These are phyloP conservation scores for Synanthedon formicaeformis DNA, from an alignment of 2,888 invertebrate genomes.

Conservation along the genomic window DNA sequence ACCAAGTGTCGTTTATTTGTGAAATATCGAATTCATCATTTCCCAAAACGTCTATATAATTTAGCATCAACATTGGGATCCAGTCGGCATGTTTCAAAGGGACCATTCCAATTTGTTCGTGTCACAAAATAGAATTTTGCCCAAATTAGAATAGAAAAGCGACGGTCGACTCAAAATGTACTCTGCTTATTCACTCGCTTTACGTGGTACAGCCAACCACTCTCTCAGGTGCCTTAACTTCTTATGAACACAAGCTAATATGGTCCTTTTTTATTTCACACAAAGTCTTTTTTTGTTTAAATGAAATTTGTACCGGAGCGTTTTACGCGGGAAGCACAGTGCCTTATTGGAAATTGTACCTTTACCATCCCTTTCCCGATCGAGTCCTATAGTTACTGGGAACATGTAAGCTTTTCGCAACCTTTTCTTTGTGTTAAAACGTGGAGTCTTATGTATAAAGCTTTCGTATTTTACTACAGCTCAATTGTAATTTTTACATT, in stretches of 20 bases:
- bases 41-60: background rate
- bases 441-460: conserved; percentile 37
- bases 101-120: conserved; percentile 44
- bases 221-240: background rate
- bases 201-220: conserved; percentile 17
- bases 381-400: conserved; percentile 15
- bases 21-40: background rate
- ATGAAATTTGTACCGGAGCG: background rate
- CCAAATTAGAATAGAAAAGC: conserved; percentile 42
- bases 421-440: conserved; percentile 39
- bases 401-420: conserved; percentile 36
- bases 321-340: background rate
- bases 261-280: too few species aligned
- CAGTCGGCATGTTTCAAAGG: conserved; percentile 20
- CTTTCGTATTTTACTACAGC: background rate
- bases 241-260: too few species aligned
- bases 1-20: background rate
- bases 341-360: conserved; percentile 53
- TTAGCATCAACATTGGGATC: background rate
- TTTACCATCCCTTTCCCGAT: conserved; percentile 44
- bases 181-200: conserved; percentile 37
- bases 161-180: conserved; percentile 27
- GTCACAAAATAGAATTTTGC: conserved; percentile 46
- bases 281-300: background rate
- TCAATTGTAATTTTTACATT: background rate